A percentile compares a stretch with the other conserved stretches of the same genome.
These are phyloP conservation scores for Cyclura pinguis DNA, from an alignment of 2,797 vertebrate species.

Conservation along the genomic window DNA sequence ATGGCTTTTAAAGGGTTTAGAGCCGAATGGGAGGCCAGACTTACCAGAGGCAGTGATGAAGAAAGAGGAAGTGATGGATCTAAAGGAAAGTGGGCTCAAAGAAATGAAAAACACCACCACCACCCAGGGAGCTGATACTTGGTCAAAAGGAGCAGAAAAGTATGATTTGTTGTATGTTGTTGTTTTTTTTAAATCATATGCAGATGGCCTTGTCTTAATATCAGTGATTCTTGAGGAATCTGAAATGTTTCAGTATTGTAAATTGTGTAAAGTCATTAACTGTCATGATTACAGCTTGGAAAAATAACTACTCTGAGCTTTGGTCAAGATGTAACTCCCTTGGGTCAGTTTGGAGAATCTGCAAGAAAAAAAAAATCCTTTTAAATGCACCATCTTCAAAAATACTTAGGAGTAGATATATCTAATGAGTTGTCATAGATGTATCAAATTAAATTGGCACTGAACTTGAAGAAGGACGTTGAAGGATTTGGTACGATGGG, in stretches of 20 bases:
- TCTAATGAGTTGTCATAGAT: background rate
- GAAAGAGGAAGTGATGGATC: background rate
- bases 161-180: background rate
- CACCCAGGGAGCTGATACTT: background rate
- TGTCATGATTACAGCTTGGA: background rate
- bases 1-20: background rate
- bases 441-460: background rate
- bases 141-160: background rate
- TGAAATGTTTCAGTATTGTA: background rate
- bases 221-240: background rate
- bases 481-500: background rate
- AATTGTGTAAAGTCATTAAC: background rate
- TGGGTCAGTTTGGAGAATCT: background rate
- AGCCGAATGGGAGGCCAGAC: background rate
- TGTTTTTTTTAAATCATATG: background rate
- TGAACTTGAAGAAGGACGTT: background rate
- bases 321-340: background rate
- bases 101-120: background rate
- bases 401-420: background rate
- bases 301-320: too few relatives aligned
- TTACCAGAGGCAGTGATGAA: background rate
- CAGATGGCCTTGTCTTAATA: background rate
- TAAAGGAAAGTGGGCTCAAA: background rate
- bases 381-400: background rate
- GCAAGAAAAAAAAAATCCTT: background rate